Percentiles rank a stretch among this genome's conserved stretches.
phyloP scores from a whole-genome alignment of 2,888 invertebrate species.

The Drosophila sordidula region DNA sequence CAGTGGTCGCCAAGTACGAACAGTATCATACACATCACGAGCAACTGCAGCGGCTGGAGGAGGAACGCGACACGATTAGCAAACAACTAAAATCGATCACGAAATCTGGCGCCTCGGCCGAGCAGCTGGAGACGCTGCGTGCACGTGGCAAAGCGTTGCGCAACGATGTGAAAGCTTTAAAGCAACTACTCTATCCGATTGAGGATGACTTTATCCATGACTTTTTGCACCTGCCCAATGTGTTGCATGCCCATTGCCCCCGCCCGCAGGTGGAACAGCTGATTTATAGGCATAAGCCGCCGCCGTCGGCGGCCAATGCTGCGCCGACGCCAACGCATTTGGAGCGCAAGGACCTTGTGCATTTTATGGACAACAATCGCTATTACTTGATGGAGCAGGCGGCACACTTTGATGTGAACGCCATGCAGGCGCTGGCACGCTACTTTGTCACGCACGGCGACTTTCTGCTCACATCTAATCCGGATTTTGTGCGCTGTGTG shows the following conservation, averaged over 20 bases:
- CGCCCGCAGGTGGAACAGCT: constrained; percentile 63
- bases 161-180: constrained; percentile 88
- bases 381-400: constrained; percentile 89
- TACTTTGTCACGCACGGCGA: constrained; percentile 85
- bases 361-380: constrained; percentile 86
- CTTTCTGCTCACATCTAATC: constrained; percentile 90
- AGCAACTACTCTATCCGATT: constrained; percentile 88
- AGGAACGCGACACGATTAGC: constrained; percentile 86
- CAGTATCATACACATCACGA: constrained; percentile 87
- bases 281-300: constrained; percentile 68
- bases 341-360: constrained; percentile 78
- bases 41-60: constrained; percentile 86
- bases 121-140: constrained; percentile 86
- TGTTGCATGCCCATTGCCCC: constrained; percentile 88
- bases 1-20: constrained; percentile 87
- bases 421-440: constrained; percentile 76
- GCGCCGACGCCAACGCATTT: constrained; percentile 74
- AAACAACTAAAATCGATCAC: constrained; percentile 86
- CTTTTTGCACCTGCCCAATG: constrained; percentile 90
- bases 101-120: constrained; percentile 60
- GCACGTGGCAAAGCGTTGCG: constrained; percentile 87
- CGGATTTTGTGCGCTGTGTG: constrained; percentile 91
- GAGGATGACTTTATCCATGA: constrained; percentile 89
- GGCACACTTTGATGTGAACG: constrained; percentile 89
- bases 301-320: constrained; percentile 10